Evolutionary conservation across 2,797 vertebrate species (phyloP).

Genomic region (Enteromius radiatus): DNA sequence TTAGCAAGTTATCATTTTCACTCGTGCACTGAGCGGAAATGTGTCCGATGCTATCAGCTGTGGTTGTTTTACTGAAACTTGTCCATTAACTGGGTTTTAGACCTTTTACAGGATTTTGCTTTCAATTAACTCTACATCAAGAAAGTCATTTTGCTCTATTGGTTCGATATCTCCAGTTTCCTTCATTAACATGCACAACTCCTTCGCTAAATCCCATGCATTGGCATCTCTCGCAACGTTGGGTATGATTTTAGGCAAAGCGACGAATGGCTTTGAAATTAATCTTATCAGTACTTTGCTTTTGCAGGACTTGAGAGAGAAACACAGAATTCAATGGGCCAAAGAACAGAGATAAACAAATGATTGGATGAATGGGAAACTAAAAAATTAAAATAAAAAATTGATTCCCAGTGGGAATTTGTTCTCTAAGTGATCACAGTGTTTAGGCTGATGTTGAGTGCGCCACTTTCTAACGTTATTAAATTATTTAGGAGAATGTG

Average conservation of each 20-base stretch:
- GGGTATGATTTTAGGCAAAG: background rate
- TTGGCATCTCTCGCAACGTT: conserved; percentile 7
- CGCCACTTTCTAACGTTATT: conserved; percentile 67
- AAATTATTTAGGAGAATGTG: conserved; percentile 79
- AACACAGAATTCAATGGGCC: background rate
- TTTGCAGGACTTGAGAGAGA: background rate
- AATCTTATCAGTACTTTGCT: background rate
- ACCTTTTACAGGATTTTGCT: conserved; percentile 78
- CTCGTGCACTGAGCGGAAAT: conserved; percentile 76
- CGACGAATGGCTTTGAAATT: background rate
- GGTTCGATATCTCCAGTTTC: conserved; percentile 71
- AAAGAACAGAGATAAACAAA: conserved; percentile 23
- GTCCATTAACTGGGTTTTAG: conserved; percentile 78
- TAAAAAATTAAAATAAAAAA: conserved; percentile 31
- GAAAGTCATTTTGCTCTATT: conserved; percentile 76
- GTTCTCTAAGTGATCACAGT: conserved; percentile 59
- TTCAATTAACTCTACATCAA: conserved; percentile 80
- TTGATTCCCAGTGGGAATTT: conserved; percentile 67
- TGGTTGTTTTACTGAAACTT: conserved; percentile 76
- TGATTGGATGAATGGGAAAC: background rate
- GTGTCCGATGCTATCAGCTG: conserved; percentile 76
- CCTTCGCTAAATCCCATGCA: background rate
- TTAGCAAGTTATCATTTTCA: conserved; percentile 80
- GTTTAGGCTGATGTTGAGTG: conserved; percentile 66
- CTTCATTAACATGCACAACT: conserved; percentile 31